These are phyloP conservation scores for Drosophila melanosoma DNA, from an alignment of 2,888 invertebrate genomes.

Conservation along the genomic window DNA sequence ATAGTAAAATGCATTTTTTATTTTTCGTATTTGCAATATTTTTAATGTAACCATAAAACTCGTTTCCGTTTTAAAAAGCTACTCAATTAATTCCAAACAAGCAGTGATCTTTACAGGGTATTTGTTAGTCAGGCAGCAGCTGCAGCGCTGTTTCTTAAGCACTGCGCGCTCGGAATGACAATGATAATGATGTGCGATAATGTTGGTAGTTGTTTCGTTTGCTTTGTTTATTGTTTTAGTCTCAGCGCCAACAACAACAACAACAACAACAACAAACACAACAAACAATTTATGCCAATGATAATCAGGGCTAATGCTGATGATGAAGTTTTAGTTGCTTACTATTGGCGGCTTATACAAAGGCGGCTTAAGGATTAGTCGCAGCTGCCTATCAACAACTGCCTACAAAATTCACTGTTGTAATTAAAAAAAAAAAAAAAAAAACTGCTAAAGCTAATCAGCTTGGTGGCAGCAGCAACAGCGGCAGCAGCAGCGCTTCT, in stretches of 20 bases:
- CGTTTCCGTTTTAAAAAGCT: background rate
- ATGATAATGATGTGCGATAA: slow-evolving; percentile 80
- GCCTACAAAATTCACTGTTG: background rate
- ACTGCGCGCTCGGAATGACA: slow-evolving; percentile 69
- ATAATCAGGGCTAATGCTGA: slow-evolving; percentile 28
- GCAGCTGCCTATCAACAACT: background rate
- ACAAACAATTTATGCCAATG: slow-evolving; percentile 25
- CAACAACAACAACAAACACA: slow-evolving; percentile 18
- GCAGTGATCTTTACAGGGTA: slow-evolving; percentile 6
- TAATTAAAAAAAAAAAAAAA: slow-evolving; percentile 54
- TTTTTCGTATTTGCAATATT: too few relatives aligned
- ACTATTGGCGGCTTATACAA: slow-evolving; percentile 30
- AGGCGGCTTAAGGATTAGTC: slow-evolving; percentile 57
- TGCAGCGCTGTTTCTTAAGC: slow-evolving; percentile 38
- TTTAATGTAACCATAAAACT: background rate
- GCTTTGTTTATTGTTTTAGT: slow-evolving; percentile 65
- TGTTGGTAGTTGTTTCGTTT: slow-evolving; percentile 66
- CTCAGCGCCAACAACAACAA: slow-evolving; percentile 39
- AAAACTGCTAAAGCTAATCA: slow-evolving; percentile 27
- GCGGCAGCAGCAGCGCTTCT: background rate
- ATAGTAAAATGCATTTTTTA: too few relatives aligned
- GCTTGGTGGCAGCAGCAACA: slow-evolving; percentile 7
- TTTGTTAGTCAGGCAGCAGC: background rate
- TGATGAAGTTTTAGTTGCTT: slow-evolving; percentile 27
- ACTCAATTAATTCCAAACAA: background rate